Evolutionary conservation across 2,888 invertebrate species (phyloP).

Genomic region (Acholoe squamosa): DNA sequence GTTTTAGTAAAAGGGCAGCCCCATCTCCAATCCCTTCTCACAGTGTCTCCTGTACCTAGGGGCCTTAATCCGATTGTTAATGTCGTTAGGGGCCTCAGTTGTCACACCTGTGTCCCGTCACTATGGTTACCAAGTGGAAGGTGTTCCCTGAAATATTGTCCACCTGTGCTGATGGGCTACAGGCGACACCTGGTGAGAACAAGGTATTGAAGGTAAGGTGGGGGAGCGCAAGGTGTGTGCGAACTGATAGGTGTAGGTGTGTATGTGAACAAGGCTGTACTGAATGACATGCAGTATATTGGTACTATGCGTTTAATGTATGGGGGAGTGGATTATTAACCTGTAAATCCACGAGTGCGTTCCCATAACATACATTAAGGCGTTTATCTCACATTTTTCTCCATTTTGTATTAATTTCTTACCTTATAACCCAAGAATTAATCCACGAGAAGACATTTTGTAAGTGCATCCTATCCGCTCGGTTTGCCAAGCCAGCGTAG

Average conservation of each 20-base stretch:
- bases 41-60: background rate
- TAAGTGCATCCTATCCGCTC: no score
- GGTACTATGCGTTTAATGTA: no score
- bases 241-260: background rate
- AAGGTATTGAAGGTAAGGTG: background rate
- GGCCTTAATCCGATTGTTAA: background rate
- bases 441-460: no score
- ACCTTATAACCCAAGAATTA: no score
- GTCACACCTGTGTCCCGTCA: conserved; percentile 22
- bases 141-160: conserved; percentile 24
- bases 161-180: background rate
- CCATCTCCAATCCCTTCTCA: background rate
- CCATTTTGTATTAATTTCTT: no score
- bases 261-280: background rate
- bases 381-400: no score
- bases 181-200: background rate
- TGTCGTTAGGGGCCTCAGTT: background rate
- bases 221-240: background rate
- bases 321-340: no score
- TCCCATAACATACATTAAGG: no score
- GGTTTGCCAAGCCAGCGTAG: no score
- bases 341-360: no score
- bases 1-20: background rate
- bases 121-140: background rate
- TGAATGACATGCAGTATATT: no score